phyloP scores from a whole-genome alignment of 1,140 invertebrate species.

The Drosophila yakuba region DNA sequence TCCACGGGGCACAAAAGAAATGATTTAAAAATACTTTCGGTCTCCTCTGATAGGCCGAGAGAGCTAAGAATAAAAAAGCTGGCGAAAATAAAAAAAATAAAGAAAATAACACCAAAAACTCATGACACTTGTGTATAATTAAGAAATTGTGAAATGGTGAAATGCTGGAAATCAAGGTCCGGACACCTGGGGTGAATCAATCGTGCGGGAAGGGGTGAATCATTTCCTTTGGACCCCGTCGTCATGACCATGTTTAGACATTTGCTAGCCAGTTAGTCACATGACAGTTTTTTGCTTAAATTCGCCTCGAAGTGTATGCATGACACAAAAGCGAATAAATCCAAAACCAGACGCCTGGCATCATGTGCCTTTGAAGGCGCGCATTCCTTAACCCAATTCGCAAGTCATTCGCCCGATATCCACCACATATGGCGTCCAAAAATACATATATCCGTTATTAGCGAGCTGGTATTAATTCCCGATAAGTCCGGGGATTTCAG shows the following conservation, averaged over 20 bases:
- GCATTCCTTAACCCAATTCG: conserved; percentile 71
- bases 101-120: too few relatives aligned
- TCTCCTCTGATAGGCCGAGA: conserved; percentile 19
- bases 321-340: conserved; percentile 40
- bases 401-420: conserved; percentile 56
- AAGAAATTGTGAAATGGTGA: conserved; percentile 13
- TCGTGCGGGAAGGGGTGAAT: conserved; percentile 38
- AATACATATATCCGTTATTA: conserved; percentile 61
- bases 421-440: conserved; percentile 30
- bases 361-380: conserved; percentile 60
- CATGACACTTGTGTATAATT: background rate
- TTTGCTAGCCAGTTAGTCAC: conserved; percentile 75
- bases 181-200: conserved; percentile 30
- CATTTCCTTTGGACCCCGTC: conserved; percentile 42
- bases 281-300: conserved; percentile 55
- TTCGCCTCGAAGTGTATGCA: conserved; percentile 26
- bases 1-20: conserved; percentile 11
- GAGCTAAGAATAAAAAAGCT: conserved; percentile 31
- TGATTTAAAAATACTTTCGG: conserved; percentile 35
- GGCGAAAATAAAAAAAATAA: background rate
- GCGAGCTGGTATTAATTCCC: conserved; percentile 73
- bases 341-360: conserved; percentile 48
- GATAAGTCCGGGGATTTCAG: conserved; percentile 65
- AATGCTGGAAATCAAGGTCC: conserved; percentile 18
- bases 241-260: conserved; percentile 73